Evolutionary conservation across 1,140 invertebrate genomes (phyloP).

Genomic region (Ceratosolen fusciceps): DNA sequence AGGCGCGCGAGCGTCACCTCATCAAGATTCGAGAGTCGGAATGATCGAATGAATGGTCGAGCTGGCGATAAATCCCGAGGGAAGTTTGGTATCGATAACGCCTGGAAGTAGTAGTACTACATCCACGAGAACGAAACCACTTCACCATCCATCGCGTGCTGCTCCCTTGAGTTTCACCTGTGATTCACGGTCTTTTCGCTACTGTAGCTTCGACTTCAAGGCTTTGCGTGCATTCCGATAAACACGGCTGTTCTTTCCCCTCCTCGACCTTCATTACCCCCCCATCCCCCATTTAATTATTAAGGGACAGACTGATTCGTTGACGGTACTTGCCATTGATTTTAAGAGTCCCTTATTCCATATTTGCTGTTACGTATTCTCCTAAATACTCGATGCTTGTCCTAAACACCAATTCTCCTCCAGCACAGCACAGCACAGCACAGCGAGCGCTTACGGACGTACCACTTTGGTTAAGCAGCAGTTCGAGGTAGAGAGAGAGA

Average conservation of each 20-base stretch:
- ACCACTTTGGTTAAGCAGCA: constrained; percentile 27
- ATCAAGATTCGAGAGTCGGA: constrained; percentile 29
- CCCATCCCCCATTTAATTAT: background rate
- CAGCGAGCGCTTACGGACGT: constrained; percentile 34
- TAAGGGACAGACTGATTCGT: background rate
- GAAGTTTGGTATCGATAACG: constrained; percentile 50
- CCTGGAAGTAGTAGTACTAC: constrained; percentile 34
- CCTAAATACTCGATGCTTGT: constrained; percentile 40
- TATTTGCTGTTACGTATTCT: constrained; percentile 27
- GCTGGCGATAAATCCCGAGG: constrained; percentile 41
- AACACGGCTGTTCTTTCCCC: background rate
- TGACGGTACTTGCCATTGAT: no score
- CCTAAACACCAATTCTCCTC: constrained; percentile 28
- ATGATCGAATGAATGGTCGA: constrained; percentile 39
- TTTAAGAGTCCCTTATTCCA: no score
- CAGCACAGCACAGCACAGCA: no score
- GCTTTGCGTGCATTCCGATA: background rate
- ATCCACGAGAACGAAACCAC: constrained; percentile 40
- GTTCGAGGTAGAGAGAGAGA: background rate
- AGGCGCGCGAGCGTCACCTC: background rate
- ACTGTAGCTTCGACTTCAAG: constrained; percentile 9
- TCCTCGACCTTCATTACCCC: no score
- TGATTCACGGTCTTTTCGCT: constrained; percentile 40
- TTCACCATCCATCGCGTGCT: constrained; percentile 37
- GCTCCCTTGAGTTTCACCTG: constrained; percentile 27